Evolutionary conservation across 2,797 vertebrate species (phyloP).

Genomic region (Catharus ustulatus): DNA sequence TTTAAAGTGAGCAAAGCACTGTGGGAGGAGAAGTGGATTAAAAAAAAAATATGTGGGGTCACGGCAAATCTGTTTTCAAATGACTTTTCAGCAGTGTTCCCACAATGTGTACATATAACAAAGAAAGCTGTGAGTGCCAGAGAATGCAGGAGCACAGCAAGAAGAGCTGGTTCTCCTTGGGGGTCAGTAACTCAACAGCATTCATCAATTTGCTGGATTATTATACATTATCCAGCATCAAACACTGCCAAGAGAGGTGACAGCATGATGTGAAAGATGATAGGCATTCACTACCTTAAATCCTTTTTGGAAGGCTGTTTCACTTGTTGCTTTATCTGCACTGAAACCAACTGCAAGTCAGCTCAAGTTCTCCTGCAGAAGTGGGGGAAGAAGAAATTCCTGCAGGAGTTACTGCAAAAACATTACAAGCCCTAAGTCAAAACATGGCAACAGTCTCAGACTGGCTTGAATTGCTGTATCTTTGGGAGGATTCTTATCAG

Average conservation of each 20-base stretch:
- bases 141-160: neutral
- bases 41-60: neutral
- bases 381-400: neutral
- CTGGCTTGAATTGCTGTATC: neutral
- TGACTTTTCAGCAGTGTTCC: neutral
- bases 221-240: neutral
- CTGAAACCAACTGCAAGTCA: rapidly evolving
- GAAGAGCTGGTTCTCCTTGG: neutral
- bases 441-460: neutral
- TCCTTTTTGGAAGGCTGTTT: neutral
- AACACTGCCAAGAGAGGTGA: neutral
- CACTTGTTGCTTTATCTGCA: neutral
- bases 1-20: neutral
- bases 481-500: neutral
- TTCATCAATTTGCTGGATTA: neutral
- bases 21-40: neutral
- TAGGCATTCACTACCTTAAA: neutral
- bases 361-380: neutral
- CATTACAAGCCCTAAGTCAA: neutral
- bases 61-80: neutral
- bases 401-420: neutral
- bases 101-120: neutral
- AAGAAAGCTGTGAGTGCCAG: neutral
- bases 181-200: neutral
- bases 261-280: neutral